Base-by-base conservation (phyloP, 2,888 invertebrate genomes). In the Anoncus sp. region DNA sequence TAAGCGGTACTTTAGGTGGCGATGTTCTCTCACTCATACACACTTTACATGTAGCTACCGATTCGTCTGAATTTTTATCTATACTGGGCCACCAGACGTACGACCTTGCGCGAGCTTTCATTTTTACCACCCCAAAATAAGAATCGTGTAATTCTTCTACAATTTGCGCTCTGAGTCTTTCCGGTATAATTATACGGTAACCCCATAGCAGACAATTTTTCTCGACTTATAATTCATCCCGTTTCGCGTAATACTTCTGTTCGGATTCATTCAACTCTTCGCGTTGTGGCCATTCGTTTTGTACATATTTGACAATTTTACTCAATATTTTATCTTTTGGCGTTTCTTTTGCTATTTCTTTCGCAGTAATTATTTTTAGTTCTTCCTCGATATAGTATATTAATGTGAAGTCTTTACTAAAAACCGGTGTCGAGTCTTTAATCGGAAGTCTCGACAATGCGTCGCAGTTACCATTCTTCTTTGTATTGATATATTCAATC, bases 61-160 rank as follows among this genome's bases (percentile, higher is more conserved):
- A 9, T 9, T 70, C 12, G 12, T 60, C 60, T n/a, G 60, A 49
- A 5, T 70, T 38, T 3, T 9, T 79, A 65, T 87, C 84, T 4
- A 85, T 76, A 27, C 80, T 75, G 22, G 80, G 81, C 85, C 85
- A 87, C 76, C 82, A 85, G 14, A 84, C 80, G 63, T 84, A 84
- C 9, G 81, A 79, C 27, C 85, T 65, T 7, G 87, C 85, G 6
- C 85, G 43, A 5, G 74, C 49, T 59, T 87, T 85, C 81, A 85
- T 87, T 40, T 82, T 84, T 2, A 81, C 81, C 9, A 85, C 81
- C 1, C 86, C 85, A 18, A 82, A 47, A 69, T 85, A 82, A 2
- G 83, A 84, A 2, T 60, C 53, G 60, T 86, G 83, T 12, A 86
- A 77, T 71, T 86, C 84, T n/a, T 82, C n/a, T 1, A 70, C 14